phyloP scores from a whole-genome alignment of 2,113 vertebrate genomes.

The Agapornis roseicollis region DNA sequence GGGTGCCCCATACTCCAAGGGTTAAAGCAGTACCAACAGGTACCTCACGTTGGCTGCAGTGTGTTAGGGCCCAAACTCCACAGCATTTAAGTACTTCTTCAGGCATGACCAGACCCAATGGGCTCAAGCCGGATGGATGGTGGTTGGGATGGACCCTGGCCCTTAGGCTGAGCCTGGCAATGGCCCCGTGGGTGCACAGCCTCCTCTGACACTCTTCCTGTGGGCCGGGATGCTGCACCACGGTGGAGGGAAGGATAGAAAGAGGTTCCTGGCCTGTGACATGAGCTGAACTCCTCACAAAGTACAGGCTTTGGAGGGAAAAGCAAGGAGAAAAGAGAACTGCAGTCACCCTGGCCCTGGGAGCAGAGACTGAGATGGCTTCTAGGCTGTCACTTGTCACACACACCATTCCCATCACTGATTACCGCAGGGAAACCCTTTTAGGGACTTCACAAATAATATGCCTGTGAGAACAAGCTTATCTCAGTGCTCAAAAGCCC shows the following conservation, averaged over 20 bases:
- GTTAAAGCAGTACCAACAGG: neutral
- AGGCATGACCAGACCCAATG: neutral
- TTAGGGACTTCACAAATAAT: neutral
- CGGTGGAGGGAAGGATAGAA: neutral
- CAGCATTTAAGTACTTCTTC: neutral
- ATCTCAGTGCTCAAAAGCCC: neutral
- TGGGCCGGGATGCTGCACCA: neutral
- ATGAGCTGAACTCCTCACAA: neutral
- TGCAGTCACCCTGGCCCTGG: neutral
- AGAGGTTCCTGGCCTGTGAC: neutral
- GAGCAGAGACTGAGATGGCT: rapidly evolving
- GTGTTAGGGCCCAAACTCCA: neutral
- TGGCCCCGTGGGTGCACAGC: rapidly evolving
- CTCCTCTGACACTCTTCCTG: neutral
- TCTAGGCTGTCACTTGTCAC: neutral
- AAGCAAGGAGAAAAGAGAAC: neutral
- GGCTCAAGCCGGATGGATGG: neutral
- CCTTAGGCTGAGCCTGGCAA: neutral
- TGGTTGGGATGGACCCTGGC: neutral
- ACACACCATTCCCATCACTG: neutral
- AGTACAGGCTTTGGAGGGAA: neutral
- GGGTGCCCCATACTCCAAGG: neutral
- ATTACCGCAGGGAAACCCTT: neutral
- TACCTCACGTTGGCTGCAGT: rapidly evolving
- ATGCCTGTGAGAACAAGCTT: neutral